Percentiles rank a stretch among this genome's conserved stretches.
Evolutionary conservation across 2,113 vertebrate genomes (phyloP).

Genomic region (Dicerorhinus sumatrensis): DNA sequence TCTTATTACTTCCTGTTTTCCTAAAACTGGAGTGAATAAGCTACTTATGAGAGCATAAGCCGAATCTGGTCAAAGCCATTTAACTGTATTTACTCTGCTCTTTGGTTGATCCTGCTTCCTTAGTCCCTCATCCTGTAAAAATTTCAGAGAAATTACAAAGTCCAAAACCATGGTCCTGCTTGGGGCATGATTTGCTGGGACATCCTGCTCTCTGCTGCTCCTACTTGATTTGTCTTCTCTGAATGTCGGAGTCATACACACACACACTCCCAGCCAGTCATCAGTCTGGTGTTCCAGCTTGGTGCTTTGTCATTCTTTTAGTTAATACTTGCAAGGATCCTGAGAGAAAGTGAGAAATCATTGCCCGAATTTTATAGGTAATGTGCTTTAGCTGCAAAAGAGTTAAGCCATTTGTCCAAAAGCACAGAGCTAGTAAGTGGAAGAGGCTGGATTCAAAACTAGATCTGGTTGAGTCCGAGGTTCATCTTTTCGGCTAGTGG

Average conservation of each 20-base stretch:
- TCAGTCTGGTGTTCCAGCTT: neutral
- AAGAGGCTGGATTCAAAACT: neutral
- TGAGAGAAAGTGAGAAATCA: neutral
- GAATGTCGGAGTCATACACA: neutral
- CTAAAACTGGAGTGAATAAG: conserved; percentile 88
- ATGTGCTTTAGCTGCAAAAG: neutral
- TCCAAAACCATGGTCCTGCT: conserved; percentile 58
- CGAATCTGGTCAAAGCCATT: conserved; percentile 82
- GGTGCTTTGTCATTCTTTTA: neutral
- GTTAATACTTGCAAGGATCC: neutral
- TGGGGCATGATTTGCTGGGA: neutral
- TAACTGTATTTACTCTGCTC: conserved; percentile 83
- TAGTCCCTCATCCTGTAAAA: conserved; percentile 70
- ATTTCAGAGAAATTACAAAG: conserved; percentile 80
- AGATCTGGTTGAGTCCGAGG: neutral
- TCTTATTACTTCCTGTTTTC: conserved; percentile 88
- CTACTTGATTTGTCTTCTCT: neutral
- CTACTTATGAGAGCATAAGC: conserved; percentile 85
- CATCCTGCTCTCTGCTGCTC: neutral
- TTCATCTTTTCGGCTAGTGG: neutral
- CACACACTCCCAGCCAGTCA: neutral
- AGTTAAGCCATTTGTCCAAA: neutral
- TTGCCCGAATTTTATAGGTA: neutral
- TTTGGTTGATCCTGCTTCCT: conserved; percentile 73
- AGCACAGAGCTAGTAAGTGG: neutral